Conservation (phyloP, 2,888 invertebrate species). For the Tipula confusa region DNA sequence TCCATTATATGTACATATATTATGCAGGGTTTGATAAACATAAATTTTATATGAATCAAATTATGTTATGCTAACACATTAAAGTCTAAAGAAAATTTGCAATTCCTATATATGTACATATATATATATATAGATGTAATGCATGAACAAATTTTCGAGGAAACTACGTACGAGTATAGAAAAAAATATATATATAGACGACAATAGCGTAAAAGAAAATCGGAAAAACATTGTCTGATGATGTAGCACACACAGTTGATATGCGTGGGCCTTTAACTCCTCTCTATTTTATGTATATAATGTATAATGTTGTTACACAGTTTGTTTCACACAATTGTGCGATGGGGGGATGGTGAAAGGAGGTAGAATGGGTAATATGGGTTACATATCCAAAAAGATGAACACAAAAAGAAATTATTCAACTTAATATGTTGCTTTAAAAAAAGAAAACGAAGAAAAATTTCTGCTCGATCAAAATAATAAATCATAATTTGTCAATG, state of each 20-base stretch:
- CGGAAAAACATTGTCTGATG: neutral
- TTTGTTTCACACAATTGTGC: too few relatives aligned
- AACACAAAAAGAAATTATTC: neutral
- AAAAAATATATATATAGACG: neutral
- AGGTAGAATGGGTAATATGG: too few relatives aligned
- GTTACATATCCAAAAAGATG: neutral
- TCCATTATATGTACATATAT: neutral
- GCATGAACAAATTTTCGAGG: neutral
- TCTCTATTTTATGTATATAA: neutral
- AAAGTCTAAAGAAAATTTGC: neutral
- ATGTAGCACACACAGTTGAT: neutral
- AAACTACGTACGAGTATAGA: neutral
- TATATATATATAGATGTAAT: too few relatives aligned
- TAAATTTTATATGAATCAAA: neutral
- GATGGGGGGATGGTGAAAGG: too few relatives aligned
- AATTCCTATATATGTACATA: neutral
- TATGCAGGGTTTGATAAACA: neutral
- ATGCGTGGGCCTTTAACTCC: neutral
- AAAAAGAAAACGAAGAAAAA: too few relatives aligned
- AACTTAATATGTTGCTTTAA: neutral
- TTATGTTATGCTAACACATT: neutral
- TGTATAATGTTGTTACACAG: neutral
- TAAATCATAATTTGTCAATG: slow-evolving; percentile 25
- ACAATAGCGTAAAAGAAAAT: neutral
- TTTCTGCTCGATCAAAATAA: neutral